Evolutionary conservation across 2,888 invertebrate genomes (phyloP), one percentile per base, ranked within the genome.

Genomic region (Erynnis tages): DNA sequence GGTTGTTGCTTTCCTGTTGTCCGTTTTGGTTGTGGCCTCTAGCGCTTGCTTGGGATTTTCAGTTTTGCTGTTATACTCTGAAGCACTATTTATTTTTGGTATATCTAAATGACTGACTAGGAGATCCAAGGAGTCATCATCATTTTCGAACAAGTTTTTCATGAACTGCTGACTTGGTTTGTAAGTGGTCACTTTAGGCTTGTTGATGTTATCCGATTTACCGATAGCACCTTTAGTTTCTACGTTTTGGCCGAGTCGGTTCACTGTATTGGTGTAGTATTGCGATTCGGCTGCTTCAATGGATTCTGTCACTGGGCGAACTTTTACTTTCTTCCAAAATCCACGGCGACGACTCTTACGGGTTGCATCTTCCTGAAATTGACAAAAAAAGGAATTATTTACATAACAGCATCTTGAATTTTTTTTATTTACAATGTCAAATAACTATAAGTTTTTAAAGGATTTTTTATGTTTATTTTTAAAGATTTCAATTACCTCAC

Each of bases 211-310:
- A 48, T 71, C 65, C 53, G 62, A 46, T 61, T 82, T 84, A 3
- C 74, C 74, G 49, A 79, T 71, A 4, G 62, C 55, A 13, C 61
- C 64, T 58, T 76, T 76, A 11, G 74, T 66, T 37, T 68, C 65
- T 10, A 81, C 59, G 4, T 70, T 59, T 59, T 80, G 73, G 35
- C 80, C 82, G 2, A 91, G 73, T 54, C 88, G 81, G 58, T 91
- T 85, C 3, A 91, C 93, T 21, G 94, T 91, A 67, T 93, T 93
- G 2, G 76, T 58, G 63, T 89, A 90, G 67, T 86, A 87, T 76
- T 96, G 96, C 0, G 95, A 95, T 74, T 96, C 96, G 0, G 96
- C 95, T 0, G 92, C 91, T 67, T 95, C 95, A 44, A 96, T 93
- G 16, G 92, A 91, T 73, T 95, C 96, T 2, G 81, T 69, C 6